These are phyloP conservation scores for Oceanodroma leucorhoa DNA, from an alignment of 2,797 vertebrate genomes.

Conservation along the genomic window DNA sequence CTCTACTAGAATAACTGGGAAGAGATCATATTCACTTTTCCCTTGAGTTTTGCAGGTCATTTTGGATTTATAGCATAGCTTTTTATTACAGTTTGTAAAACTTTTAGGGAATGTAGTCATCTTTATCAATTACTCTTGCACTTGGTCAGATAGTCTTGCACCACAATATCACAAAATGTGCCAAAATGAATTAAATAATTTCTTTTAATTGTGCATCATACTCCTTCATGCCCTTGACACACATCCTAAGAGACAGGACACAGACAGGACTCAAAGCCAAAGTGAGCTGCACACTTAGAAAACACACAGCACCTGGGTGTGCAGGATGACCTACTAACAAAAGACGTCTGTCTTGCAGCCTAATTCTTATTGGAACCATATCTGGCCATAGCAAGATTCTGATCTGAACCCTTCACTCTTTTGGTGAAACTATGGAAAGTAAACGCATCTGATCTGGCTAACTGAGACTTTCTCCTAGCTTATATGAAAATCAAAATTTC, in stretches of 20 bases:
- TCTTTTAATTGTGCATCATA: background rate
- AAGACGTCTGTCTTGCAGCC: background rate
- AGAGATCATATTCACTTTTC: conserved; percentile 67
- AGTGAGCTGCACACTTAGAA: background rate
- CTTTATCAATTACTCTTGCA: conserved; percentile 44
- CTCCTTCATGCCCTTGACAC: background rate
- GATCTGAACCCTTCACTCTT: background rate
- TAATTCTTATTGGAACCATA: background rate
- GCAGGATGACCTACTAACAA: background rate
- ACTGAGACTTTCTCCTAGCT: background rate
- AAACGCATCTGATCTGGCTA: background rate
- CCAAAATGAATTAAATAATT: background rate
- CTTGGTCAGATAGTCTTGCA: background rate
- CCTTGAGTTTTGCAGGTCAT: conserved; percentile 65
- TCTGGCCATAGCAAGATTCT: background rate
- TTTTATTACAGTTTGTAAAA: conserved; percentile 66
- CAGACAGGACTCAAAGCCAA: background rate
- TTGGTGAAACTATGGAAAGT: background rate
- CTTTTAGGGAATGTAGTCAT: conserved; percentile 34
- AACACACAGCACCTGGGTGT: accelerated
- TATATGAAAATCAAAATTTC: background rate
- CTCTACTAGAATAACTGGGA: conserved; percentile 69
- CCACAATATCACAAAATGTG: background rate
- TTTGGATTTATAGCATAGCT: conserved; percentile 64
- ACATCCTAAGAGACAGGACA: background rate